A percentile compares a stretch with the other conserved stretches of the same genome.
phyloP scores from a whole-genome alignment of 2,113 vertebrate species.

The Onychostoma macrolepis region DNA sequence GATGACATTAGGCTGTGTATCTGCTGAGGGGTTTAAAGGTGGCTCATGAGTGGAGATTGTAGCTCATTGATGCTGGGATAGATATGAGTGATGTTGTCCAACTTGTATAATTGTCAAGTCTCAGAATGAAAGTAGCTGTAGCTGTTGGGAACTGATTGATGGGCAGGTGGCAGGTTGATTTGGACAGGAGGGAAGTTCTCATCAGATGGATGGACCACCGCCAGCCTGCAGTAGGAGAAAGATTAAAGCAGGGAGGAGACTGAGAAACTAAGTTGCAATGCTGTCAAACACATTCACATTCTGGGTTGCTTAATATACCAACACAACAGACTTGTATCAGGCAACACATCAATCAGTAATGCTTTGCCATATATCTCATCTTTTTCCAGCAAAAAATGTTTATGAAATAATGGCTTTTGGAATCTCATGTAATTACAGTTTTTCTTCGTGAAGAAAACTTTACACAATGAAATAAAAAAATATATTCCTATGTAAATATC shows the following conservation, averaged over 20 bases:
- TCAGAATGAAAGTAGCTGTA: conserved; percentile 9
- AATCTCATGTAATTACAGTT: neutral
- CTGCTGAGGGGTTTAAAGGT: conserved; percentile 45
- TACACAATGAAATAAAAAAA: neutral
- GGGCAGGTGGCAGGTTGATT: conserved; percentile 47
- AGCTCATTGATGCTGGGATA: conserved; percentile 32
- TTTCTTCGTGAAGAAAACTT: no score
- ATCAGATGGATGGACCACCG: conserved; percentile 39
- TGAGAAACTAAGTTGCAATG: conserved; percentile 2
- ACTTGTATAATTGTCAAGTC: conserved; percentile 22
- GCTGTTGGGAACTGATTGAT: conserved; percentile 47
- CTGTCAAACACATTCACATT: conserved; percentile 2
- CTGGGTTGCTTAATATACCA: neutral
- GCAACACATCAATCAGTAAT: neutral
- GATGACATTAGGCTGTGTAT: conserved; percentile 44
- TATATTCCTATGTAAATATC: neutral
- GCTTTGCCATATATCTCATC: neutral
- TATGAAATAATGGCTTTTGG: neutral
- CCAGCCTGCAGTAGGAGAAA: conserved; percentile 32
- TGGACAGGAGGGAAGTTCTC: conserved; percentile 38
- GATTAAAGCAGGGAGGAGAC: neutral
- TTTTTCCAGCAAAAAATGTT: neutral
- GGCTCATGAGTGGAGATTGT: conserved; percentile 2
- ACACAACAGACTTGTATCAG: neutral
- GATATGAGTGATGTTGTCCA: conserved; percentile 24